Evolutionary conservation across 2,888 invertebrate genomes (phyloP).

Genomic region (Aleiodes alternator): DNA sequence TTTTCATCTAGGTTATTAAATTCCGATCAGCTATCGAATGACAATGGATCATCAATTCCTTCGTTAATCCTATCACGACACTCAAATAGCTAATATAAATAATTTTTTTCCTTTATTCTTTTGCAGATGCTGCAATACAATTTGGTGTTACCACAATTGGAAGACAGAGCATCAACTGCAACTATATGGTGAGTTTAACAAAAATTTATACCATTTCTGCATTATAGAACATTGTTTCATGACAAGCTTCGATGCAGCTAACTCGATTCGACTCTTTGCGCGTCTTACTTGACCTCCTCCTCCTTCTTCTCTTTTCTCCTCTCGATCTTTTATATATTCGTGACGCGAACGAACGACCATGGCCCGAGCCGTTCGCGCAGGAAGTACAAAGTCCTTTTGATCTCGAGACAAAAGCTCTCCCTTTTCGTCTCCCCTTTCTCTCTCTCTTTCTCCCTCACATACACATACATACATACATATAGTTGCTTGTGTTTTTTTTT

Average conservation of each 20-base stretch:
- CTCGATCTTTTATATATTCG: slow-evolving; percentile 66
- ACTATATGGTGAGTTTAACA: slow-evolving; percentile 40
- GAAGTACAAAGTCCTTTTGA: slow-evolving; percentile 61
- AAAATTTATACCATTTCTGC: neutral
- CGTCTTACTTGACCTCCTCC: slow-evolving; percentile 33
- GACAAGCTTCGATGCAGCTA: slow-evolving; percentile 31
- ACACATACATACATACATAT: slow-evolving; percentile 1
- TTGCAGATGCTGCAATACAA: slow-evolving; percentile 37
- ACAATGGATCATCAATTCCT: too few species aligned
- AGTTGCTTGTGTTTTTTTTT: slow-evolving; percentile 33
- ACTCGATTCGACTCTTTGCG: slow-evolving; percentile 30
- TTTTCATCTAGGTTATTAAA: too few species aligned
- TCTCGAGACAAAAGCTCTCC: slow-evolving; percentile 65
- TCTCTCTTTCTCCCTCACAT: slow-evolving; percentile 37
- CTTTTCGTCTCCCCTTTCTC: slow-evolving; percentile 54
- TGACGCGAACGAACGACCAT: slow-evolving; percentile 49
- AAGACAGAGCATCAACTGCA: slow-evolving; percentile 29
- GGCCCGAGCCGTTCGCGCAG: slow-evolving; percentile 51
- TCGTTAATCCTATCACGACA: too few species aligned
- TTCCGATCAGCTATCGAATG: too few species aligned
- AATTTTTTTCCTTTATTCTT: slow-evolving; percentile 1
- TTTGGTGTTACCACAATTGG: slow-evolving; percentile 25
- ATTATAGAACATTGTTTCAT: slow-evolving; percentile 28
- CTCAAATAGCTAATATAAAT: neutral
- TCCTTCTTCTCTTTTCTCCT: slow-evolving; percentile 46